phyloP scores from a whole-genome alignment of 2,888 invertebrate genomes.

The Caenorhabditis sulstoni region DNA sequence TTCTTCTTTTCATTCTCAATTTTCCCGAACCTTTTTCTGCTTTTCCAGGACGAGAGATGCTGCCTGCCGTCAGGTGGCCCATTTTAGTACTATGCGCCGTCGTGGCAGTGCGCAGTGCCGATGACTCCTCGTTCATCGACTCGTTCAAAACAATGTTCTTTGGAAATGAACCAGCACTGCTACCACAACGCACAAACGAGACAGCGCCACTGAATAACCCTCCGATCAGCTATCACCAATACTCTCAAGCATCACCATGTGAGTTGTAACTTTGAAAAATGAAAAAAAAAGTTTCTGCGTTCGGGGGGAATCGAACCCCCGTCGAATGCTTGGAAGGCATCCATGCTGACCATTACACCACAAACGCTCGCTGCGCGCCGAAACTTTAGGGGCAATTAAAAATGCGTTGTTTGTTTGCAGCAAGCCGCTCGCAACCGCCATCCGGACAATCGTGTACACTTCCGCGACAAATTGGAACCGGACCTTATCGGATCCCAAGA shows the following conservation, averaged over 20 bases:
- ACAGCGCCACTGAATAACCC: constrained; percentile 43
- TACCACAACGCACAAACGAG: constrained; percentile 10
- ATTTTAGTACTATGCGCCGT: constrained; percentile 32
- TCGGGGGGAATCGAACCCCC: constrained; percentile 58
- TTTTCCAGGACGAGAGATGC: constrained; percentile 41
- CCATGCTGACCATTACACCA: constrained; percentile 73
- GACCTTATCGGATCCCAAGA: constrained; percentile 80
- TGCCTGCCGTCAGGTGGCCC: constrained; percentile 45
- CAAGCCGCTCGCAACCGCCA: constrained; percentile 48
- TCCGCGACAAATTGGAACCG: constrained; percentile 80
- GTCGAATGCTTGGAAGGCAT: constrained; percentile 69
- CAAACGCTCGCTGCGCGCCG: constrained; percentile 30
- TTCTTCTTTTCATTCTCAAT: not conserved
- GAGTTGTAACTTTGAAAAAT: constrained; percentile 14
- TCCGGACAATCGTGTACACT: constrained; percentile 72
- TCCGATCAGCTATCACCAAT: constrained; percentile 57
- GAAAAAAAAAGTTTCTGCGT: constrained; percentile 38
- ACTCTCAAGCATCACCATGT: constrained; percentile 41
- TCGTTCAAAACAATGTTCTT: constrained; percentile 59
- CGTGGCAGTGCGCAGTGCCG: constrained; percentile 19
- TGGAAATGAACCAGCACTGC: constrained; percentile 33
- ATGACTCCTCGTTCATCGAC: constrained; percentile 44
- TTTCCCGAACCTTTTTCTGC: not conserved
- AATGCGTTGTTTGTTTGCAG: constrained; percentile 17
- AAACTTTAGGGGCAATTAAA: not conserved